Base-by-base conservation (phyloP, 2,113 vertebrate genomes). In the Melanerpes formicivorus region DNA sequence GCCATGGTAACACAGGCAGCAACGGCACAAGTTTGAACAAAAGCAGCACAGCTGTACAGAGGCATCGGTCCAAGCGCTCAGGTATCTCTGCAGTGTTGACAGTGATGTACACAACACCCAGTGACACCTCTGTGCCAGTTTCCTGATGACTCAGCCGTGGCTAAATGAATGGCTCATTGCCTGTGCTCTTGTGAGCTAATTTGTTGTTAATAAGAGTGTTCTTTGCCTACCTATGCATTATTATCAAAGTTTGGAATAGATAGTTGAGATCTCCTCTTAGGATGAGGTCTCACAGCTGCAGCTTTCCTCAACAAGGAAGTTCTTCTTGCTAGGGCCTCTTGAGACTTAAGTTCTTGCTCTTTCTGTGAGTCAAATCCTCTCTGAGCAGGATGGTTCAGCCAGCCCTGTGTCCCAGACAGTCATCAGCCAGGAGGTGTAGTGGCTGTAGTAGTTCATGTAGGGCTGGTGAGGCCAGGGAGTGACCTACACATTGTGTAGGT, bases 181-280 rank as follows among this genome's bases (percentile, higher is more conserved):
- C 55, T 65, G 30, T 58, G n/a, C 19, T 81, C 15, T 87, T 88
- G 66, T 81, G 44, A 21, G 29, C 34, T 77, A 18, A 54, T 92
- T 48, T 73, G 64, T 54, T 18, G 48, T 18, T 50, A 23, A 11
- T 13, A 12, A 69, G 14, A 55, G 46, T 70, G 6, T 65, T 70
- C 37, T 50, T 76, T 78, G 44, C 66, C 63, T 87, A 42, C 34
- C 75, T 73, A 17, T 59, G 55, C 26, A 23, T 88, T 80, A 52
- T 77, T 95, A 85, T 52, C 66, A 73, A 37, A 60, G 54, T 52
- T 88, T 80, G 14, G 59, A 67, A 46, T 21, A 69, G 44, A 37
- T 60, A 48, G 50, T 5, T 80, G n/a, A 83, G 14, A 83, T 93
- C 76, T 8, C 8, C 22, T 71, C 91, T 66, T 67, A 44, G 30